These are phyloP conservation scores for Prunella strophiata DNA, from an alignment of 2,797 vertebrate genomes.

Conservation along the genomic window DNA sequence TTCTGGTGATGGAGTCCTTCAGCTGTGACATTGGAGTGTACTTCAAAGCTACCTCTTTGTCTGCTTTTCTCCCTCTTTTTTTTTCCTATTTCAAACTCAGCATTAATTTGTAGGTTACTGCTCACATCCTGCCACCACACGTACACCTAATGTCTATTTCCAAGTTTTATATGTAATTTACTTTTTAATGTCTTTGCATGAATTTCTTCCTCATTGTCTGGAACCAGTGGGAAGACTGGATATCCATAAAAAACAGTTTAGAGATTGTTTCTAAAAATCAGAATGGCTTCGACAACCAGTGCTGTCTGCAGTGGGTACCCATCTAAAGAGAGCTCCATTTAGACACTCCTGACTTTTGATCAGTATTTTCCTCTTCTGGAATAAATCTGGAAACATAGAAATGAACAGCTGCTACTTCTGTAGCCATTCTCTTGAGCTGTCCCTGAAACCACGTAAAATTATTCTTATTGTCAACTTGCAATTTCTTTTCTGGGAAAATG, in stretches of 20 bases:
- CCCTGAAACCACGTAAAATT: not conserved
- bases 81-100: not conserved
- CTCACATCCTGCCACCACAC: not conserved
- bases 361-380: not conserved
- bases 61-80: not conserved
- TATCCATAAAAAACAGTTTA: not conserved
- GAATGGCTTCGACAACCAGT: not conserved
- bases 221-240: not conserved
- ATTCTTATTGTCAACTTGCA: not conserved
- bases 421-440: not conserved
- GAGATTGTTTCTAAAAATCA: not conserved
- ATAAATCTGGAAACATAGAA: not conserved
- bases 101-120: not conserved
- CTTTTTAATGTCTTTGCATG: not conserved
- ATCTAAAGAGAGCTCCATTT: not conserved
- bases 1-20: constrained; percentile 16
- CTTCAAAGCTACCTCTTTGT: constrained; percentile 12
- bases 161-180: not conserved
- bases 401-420: not conserved
- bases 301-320: not conserved
- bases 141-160: not conserved
- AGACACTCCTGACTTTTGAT: not conserved
- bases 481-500: constrained; percentile 9
- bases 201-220: not conserved
- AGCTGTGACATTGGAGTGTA: not conserved